Base-by-base conservation (phyloP, 2,797 vertebrate genomes). In the Gastrophryne carolinensis region DNA sequence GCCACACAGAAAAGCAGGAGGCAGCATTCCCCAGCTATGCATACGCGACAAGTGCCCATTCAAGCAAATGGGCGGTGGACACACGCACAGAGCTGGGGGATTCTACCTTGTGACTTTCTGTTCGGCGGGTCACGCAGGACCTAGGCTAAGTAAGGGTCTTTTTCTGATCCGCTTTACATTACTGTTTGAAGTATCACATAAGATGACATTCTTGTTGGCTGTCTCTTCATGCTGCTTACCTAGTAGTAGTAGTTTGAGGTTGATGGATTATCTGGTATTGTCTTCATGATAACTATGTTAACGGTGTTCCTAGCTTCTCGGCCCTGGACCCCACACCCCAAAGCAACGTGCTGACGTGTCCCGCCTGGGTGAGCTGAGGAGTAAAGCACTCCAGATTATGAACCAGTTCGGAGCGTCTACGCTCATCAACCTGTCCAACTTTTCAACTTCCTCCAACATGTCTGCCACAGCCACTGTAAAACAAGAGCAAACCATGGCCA, bases 401-500 rank as follows among this genome's bases (percentile, higher is more conserved):
- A 92, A 91, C 86, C 90, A 92, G 84, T 93, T 91, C 82, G 90
- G 86, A 80, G 85, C 90, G 35, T 90, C 88, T 80, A 82, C 88
- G 39, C 84, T 93, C 79, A 91, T 93, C 86, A 91, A 90, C 82
- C 86, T 89, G 75, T 88, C 90, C 80, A 90, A 85, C 85, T 93
- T 94, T 79, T 92, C 91, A 79, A 91, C 90, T 0, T 91, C 91
- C 79, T 90, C 90, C 0, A 84, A 91, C 82, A 93, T 93, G 84
- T 82, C 91, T 0, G 92, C 94, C 69, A 86, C 91, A 17, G 87
- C 90, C 73, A 90, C 89, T 73, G 92, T 91, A 1, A 91, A 92
- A 2, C 88, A 92, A 0, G 87, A 92, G 78, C 90, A 88, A 86
- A 90, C 89, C 85, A 98, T 98, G 95, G 96, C 96, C 61, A 99